phyloP scores from a whole-genome alignment of 2,888 invertebrate species.

The Archips xylosteana region DNA sequence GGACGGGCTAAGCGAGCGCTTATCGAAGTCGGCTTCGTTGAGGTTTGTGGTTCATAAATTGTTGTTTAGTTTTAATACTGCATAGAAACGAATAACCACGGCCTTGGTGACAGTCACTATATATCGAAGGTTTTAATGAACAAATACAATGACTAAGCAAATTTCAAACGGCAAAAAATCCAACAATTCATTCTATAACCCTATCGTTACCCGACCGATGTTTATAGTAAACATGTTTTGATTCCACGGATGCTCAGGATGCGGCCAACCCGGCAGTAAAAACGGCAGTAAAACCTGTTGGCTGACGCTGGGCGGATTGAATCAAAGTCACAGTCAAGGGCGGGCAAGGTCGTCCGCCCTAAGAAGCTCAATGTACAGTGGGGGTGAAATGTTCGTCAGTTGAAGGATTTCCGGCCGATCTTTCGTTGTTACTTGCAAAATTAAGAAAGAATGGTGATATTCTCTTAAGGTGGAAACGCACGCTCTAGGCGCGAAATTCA shows the following conservation, averaged over 20 bases:
- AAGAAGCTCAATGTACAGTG: not conserved
- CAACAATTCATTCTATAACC: conserved; percentile 20
- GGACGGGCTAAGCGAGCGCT: no score
- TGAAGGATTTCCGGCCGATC: not conserved
- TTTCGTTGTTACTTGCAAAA: not conserved
- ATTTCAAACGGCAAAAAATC: not conserved
- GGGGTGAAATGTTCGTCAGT: not conserved
- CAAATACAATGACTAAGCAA: no score
- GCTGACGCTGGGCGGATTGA: conserved; percentile 52
- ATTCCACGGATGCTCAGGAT: conserved; percentile 55
- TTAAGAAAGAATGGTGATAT: no score
- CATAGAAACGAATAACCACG: no score
- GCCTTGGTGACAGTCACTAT: no score
- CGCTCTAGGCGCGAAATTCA: no score
- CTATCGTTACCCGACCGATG: conserved; percentile 35
- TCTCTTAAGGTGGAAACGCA: no score
- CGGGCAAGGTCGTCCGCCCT: conserved; percentile 60
- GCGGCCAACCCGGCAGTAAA: conserved; percentile 65
- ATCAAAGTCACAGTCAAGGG: conserved; percentile 61
- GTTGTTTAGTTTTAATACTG: no score
- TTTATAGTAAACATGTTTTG: conserved; percentile 69
- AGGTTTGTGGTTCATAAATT: no score
- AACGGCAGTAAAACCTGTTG: conserved; percentile 72
- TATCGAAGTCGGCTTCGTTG: no score
- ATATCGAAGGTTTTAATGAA: no score